Evolutionary conservation across 2,888 invertebrate genomes (phyloP).

Genomic region (Plemyria rubiginata): DNA sequence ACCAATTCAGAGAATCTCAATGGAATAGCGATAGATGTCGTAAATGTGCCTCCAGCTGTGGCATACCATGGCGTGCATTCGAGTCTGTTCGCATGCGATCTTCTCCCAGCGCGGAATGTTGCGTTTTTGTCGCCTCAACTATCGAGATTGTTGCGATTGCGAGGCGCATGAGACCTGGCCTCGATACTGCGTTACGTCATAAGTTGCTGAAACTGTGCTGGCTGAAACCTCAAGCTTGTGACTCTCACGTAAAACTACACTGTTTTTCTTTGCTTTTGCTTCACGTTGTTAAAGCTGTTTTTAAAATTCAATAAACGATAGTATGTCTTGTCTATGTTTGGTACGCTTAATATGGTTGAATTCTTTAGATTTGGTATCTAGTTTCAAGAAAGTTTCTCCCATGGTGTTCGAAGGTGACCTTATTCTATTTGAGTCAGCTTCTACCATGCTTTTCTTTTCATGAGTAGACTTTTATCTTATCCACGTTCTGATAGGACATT

Average conservation of each 20-base stretch:
- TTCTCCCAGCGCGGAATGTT: conserved; percentile 63
- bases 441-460: not conserved
- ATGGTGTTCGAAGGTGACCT: not conserved
- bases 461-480: conserved; percentile 10
- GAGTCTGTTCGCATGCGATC: conserved; percentile 61
- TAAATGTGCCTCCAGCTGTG: conserved; percentile 37
- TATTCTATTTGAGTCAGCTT: not conserved
- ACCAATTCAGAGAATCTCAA: conserved; percentile 26
- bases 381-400: not conserved
- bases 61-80: conserved; percentile 42
- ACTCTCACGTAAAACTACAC: not conserved
- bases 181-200: conserved; percentile 43
- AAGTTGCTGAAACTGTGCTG: conserved; percentile 1
- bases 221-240: not conserved
- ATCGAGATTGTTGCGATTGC: conserved; percentile 58
- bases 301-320: not conserved
- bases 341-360: too few relatives aligned
- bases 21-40: conserved; percentile 38
- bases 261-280: not conserved
- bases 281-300: not conserved
- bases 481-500: conserved; percentile 43
- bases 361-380: too few relatives aligned
- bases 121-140: conserved; percentile 57
- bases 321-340: too few relatives aligned
- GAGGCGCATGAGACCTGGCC: conserved; percentile 52